phyloP scores from a whole-genome alignment of 1,140 invertebrate genomes.

The Dreissena rostriformis region DNA sequence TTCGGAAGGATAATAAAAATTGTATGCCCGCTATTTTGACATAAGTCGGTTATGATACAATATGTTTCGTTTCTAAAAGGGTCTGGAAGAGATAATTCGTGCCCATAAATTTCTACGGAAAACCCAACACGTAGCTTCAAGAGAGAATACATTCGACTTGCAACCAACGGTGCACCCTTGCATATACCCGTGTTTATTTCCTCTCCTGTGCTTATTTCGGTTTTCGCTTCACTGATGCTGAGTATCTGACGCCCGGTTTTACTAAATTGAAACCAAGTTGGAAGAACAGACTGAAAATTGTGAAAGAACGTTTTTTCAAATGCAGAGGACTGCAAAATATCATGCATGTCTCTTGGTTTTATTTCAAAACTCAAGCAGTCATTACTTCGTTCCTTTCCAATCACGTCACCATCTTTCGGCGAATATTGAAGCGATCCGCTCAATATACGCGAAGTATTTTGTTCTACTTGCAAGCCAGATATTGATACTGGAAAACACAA shows the following conservation, averaged over 20 bases:
- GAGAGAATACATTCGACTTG: conserved; percentile 23
- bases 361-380: conserved; percentile 15
- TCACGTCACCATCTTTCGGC: background rate
- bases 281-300: conserved; percentile 7
- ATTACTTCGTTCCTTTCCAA: background rate
- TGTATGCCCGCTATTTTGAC: conserved; percentile 29
- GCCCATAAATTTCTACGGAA: conserved; percentile 27
- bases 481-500: conserved; percentile 36
- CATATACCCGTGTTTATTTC: conserved; percentile 2
- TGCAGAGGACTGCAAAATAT: conserved; percentile 30
- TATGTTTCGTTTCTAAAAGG: background rate
- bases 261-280: conserved; percentile 32
- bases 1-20: conserved; percentile 36
- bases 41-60: conserved; percentile 39
- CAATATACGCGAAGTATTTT: background rate
- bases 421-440: conserved; percentile 7
- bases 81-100: conserved; percentile 6
- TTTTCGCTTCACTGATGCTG: conserved; percentile 9
- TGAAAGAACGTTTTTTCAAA: conserved; percentile 34
- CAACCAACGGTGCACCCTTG: conserved; percentile 25
- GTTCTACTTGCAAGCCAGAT: conserved; percentile 9
- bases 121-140: conserved; percentile 27
- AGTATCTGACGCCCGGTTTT: conserved; percentile 25
- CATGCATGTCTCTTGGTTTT: conserved; percentile 17
- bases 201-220: conserved; percentile 7